A percentile compares a stretch with the other conserved stretches of the same genome.
Conservation (phyloP, 1,140 invertebrate species). For the Cydia strobilella region DNA sequence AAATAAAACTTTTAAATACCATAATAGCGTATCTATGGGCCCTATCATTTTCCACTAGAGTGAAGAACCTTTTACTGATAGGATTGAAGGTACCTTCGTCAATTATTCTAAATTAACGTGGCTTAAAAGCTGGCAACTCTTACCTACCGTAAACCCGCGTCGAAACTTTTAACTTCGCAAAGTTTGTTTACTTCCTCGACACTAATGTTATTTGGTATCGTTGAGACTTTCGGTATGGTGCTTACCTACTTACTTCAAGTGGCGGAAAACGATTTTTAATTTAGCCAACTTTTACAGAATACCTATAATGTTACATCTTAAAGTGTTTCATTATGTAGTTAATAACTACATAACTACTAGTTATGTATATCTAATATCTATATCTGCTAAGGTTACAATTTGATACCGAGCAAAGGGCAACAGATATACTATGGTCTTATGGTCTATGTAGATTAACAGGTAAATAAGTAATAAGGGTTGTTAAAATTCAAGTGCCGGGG, state of each 20-base stretch:
- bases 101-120: conserved; percentile 1
- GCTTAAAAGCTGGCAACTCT: conserved; percentile 2
- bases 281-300: background rate
- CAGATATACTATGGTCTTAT: too few relatives aligned
- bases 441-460: too few relatives aligned
- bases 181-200: conserved; percentile 30
- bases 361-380: too few relatives aligned
- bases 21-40: background rate
- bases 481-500: too few relatives aligned
- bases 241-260: background rate
- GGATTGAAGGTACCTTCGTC: conserved; percentile 10
- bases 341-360: too few relatives aligned
- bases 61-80: background rate
- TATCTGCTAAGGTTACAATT: too few relatives aligned
- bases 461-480: too few relatives aligned
- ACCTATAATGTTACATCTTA: background rate
- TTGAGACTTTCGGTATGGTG: background rate
- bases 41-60: background rate
- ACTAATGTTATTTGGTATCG: conserved; percentile 30
- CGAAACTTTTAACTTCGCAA: conserved; percentile 25
- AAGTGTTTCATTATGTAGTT: too few relatives aligned
- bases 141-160: background rate
- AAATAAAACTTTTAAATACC: background rate
- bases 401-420: too few relatives aligned
- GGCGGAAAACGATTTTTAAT: conserved; percentile 1